Evolutionary conservation across 2,113 vertebrate genomes (phyloP).

Genomic region (Bothrops jararaca): DNA sequence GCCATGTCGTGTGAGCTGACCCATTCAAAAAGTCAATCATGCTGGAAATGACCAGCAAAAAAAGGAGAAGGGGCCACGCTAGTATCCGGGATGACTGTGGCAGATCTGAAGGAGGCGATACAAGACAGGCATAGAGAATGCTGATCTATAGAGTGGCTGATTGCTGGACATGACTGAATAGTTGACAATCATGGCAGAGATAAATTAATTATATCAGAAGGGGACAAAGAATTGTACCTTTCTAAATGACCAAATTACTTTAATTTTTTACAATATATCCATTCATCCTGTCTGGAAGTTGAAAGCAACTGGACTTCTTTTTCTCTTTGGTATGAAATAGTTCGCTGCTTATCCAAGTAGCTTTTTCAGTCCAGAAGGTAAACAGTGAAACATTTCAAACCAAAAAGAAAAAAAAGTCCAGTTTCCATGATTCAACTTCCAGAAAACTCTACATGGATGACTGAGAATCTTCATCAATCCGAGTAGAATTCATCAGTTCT

Average conservation of each 20-base stretch:
- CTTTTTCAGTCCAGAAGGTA: not conserved
- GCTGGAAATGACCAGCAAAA: not conserved
- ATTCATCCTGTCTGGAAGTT: not conserved
- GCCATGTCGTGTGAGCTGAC: not conserved
- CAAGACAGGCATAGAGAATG: not conserved
- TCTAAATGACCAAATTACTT: not conserved
- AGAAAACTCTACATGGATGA: not conserved
- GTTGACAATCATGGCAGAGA: not conserved
- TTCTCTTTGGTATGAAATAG: not conserved
- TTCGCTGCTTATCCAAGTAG: not conserved
- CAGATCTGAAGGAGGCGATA: not conserved
- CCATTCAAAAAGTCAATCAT: not conserved
- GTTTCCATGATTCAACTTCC: not conserved
- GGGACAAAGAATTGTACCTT: not conserved
- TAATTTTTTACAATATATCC: not conserved
- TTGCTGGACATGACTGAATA: not conserved
- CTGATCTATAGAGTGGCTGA: not conserved
- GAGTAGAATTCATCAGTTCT: not conserved
- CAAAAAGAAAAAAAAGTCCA: not conserved
- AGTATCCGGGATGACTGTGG: not conserved
- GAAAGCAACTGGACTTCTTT: not conserved
- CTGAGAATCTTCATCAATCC: not conserved
- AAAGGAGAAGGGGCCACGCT: not conserved
- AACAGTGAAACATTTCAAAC: not conserved
- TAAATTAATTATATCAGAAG: not conserved